Conservation (phyloP, 2,888 invertebrate genomes). For the Hypselothyrea guttata region DNA sequence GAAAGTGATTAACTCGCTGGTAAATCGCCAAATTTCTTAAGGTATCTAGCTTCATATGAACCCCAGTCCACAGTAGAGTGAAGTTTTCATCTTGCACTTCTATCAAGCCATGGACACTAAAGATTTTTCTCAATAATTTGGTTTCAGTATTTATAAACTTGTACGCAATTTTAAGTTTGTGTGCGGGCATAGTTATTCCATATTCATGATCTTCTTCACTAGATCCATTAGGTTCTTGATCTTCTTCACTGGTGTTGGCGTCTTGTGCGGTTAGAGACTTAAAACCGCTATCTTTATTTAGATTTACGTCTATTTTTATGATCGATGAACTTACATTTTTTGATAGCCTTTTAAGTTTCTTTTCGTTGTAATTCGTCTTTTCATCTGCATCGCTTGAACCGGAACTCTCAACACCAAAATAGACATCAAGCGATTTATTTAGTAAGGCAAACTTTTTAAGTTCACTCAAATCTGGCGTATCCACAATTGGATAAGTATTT, state of each 20-base stretch:
- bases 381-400: constrained; percentile 80
- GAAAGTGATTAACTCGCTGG: constrained; percentile 98
- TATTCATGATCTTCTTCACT: constrained; percentile 68
- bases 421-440: constrained; percentile 51
- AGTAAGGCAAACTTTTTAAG: constrained; percentile 9
- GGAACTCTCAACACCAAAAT: constrained; percentile 80
- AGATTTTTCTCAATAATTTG: constrained; percentile 88
- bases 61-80: constrained; percentile 95
- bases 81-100: constrained; percentile 90
- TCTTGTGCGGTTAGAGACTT: constrained; percentile 31
- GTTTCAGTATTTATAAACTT: constrained; percentile 92
- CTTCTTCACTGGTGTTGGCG: constrained; percentile 56
- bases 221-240: constrained; percentile 36
- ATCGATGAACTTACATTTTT: constrained; percentile 22
- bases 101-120: constrained; percentile 89
- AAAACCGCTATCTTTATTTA: constrained; percentile 49
- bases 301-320: constrained; percentile 25
- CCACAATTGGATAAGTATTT: constrained; percentile 34
- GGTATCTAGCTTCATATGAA: constrained; percentile 95
- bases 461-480: constrained; percentile 22
- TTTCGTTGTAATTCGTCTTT: constrained; percentile 34
- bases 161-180: constrained; percentile 88
- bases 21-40: constrained; percentile 91
- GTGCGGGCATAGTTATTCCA: constrained; percentile 85
- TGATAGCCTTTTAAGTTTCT: constrained; percentile 25